phyloP scores from a whole-genome alignment of 1,140 invertebrate species.

The Trinorchestia longiramus region DNA sequence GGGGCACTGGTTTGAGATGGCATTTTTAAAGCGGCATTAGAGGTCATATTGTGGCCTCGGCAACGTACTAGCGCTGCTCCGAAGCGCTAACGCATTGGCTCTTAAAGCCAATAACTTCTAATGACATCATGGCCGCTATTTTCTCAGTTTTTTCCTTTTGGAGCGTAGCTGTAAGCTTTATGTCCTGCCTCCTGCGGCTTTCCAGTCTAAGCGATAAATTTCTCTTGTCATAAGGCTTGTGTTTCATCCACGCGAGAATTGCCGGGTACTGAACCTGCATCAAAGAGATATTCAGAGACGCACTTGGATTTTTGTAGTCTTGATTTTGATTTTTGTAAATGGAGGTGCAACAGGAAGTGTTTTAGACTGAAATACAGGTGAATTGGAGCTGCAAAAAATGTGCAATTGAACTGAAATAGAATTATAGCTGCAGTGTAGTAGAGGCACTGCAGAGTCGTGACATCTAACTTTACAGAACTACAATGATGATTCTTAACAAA shows the following conservation, averaged over 20 bases:
- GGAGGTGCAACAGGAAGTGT: too few species aligned
- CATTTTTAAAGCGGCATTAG: slow-evolving; percentile 10
- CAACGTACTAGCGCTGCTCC: background rate
- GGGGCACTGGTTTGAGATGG: background rate
- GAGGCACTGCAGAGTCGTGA: too few species aligned
- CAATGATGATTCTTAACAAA: too few species aligned
- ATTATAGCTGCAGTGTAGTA: too few species aligned
- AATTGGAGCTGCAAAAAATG: too few species aligned
- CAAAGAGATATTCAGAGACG: too few species aligned
- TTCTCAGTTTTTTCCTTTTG: background rate
- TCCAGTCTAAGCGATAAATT: background rate
- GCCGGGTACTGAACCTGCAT: too few species aligned
- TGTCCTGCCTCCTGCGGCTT: background rate
- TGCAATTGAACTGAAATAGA: too few species aligned
- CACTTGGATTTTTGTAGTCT: too few species aligned
- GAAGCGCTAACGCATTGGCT: background rate
- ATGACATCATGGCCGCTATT: background rate
- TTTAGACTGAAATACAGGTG: too few species aligned
- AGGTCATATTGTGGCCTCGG: slow-evolving; percentile 31
- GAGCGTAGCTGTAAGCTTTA: background rate
- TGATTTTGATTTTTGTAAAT: too few species aligned
- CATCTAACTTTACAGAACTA: too few species aligned
- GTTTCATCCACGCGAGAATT: background rate
- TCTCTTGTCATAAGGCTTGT: background rate
- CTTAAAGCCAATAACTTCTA: slow-evolving; percentile 41